Conservation (phyloP, 2,888 invertebrate genomes). For the Andrena marginata region DNA sequence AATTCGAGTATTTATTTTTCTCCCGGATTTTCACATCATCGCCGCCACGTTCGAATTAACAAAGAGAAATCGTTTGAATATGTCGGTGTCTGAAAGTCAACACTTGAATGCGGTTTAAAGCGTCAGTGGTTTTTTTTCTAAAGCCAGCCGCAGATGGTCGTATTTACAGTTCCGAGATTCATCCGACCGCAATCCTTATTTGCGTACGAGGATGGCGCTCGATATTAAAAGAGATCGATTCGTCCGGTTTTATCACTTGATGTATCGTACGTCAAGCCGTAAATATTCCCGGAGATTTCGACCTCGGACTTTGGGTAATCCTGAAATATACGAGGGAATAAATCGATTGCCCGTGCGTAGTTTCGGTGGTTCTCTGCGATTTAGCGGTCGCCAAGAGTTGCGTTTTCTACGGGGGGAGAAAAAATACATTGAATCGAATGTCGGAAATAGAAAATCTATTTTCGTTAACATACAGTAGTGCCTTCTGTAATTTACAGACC, state of each 20-base stretch:
- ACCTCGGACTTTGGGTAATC: slow-evolving; percentile 75
- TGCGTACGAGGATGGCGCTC: slow-evolving; percentile 50
- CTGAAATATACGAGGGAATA: slow-evolving; percentile 74
- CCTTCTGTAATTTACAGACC: not conserved
- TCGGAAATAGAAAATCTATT: slow-evolving; percentile 18
- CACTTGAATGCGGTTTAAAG: not conserved
- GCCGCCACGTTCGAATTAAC: not conserved
- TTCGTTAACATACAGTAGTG: not conserved
- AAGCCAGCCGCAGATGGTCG: not conserved
- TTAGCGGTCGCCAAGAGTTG: slow-evolving; percentile 64
- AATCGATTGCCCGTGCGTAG: slow-evolving; percentile 73
- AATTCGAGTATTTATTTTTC: too few species aligned
- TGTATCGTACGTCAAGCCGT: slow-evolving; percentile 70
- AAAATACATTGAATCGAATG: slow-evolving; percentile 31
- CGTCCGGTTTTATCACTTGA: slow-evolving; percentile 71
- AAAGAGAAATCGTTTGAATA: not conserved
- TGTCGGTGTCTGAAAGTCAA: too few species aligned
- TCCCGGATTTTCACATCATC: not conserved
- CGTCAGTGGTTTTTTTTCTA: not conserved
- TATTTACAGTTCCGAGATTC: slow-evolving; percentile 45
- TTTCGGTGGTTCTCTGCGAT: slow-evolving; percentile 67
- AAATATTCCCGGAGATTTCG: slow-evolving; percentile 75
- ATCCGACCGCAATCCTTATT: slow-evolving; percentile 65
- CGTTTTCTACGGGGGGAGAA: slow-evolving; percentile 36
- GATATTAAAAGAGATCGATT: slow-evolving; percentile 73